A percentile compares a stretch with the other conserved stretches of the same genome.
Conservation (phyloP, 2,888 invertebrate species). For the Amphipyra berbera region DNA sequence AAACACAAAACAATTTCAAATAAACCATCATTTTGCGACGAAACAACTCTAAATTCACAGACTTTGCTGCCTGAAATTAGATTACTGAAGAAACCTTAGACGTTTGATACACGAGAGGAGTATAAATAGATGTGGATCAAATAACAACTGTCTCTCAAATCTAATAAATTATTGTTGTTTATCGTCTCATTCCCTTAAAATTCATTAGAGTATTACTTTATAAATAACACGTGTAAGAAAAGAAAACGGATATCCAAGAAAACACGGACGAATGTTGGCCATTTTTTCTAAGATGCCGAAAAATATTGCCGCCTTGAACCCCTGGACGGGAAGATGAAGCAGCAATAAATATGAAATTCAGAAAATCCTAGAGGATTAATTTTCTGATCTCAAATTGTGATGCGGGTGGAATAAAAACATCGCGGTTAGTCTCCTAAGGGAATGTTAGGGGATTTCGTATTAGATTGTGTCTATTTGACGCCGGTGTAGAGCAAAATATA, state of each 20-base stretch:
- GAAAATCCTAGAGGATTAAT: slow-evolving; percentile 60
- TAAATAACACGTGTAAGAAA: slow-evolving; percentile 62
- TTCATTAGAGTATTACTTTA: slow-evolving; percentile 42
- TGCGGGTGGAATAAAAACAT: slow-evolving; percentile 48
- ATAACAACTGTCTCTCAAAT: slow-evolving; percentile 41
- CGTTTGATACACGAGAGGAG: slow-evolving; percentile 25
- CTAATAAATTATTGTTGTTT: slow-evolving; percentile 26
- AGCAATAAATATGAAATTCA: slow-evolving; percentile 61
- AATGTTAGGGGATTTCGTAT: slow-evolving; percentile 34
- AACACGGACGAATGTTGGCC: slow-evolving; percentile 54
- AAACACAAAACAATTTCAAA: slow-evolving; percentile 13
- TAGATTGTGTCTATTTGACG: slow-evolving; percentile 11
- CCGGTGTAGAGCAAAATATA: not conserved
- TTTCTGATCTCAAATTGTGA: slow-evolving; percentile 59
- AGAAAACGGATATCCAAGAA: slow-evolving; percentile 61
- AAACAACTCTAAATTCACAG: slow-evolving; percentile 26
- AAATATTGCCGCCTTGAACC: slow-evolving; percentile 47
- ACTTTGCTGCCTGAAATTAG: slow-evolving; percentile 26
- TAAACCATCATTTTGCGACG: slow-evolving; percentile 10
- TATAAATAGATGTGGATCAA: slow-evolving; percentile 37
- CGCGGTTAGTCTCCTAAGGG: slow-evolving; percentile 31
- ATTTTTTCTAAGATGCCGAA: slow-evolving; percentile 56
- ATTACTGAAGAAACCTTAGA: slow-evolving; percentile 34
- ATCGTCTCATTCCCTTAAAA: slow-evolving; percentile 18
- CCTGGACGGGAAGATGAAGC: slow-evolving; percentile 27